Evolutionary conservation across 2,113 vertebrate species (phyloP), one percentile per base, ranked within the genome.

Genomic region (Vidua macroura): DNA sequence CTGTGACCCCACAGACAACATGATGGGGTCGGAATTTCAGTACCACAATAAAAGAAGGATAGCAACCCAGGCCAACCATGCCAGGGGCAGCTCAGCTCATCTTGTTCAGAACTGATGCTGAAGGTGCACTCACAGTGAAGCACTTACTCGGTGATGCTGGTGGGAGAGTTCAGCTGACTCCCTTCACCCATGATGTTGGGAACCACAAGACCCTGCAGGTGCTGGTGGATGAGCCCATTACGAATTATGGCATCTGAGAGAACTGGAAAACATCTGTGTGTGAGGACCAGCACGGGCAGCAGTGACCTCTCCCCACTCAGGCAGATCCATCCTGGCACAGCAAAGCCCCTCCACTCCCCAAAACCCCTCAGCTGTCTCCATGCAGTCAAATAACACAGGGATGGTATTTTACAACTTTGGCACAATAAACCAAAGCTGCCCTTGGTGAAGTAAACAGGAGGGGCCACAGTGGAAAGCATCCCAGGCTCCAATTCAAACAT

Each of bases 141-240:
- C 33, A 58, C 96, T 96, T 55, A 96, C 96, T 96, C 92, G 0
- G 90, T 95, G 92, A 97, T 94, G 87, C 83, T 94, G 85, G 62
- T 86, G 77, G 86, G 83, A 41, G 91, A 49, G 81, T 19, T 75
- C 87, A 82, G 83, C 90, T 86, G 75, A 68, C 87, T 20, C 72
- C 77, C 93, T 17, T 91, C 83, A 23, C 89, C 53, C 94, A 93
- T 20, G 74, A 97, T 93, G 92, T 87, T 92, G 7, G 96, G 92
- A 37, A 97, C 17, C 86, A 86, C 53, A 0, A 97, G 74, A 24
- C 69, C 88, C 83, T 89, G 82, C 58, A 97, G 56, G 48, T 96
- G 83, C 48, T 63, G 75, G 55, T 88, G 60, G 37, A 97, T 83
- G 13, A 96, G 92, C 30, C 81, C 80, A 0, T 51, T 73, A 4